Evolutionary conservation across 2,888 invertebrate species (phyloP).

Genomic region (Melieria picta): DNA sequence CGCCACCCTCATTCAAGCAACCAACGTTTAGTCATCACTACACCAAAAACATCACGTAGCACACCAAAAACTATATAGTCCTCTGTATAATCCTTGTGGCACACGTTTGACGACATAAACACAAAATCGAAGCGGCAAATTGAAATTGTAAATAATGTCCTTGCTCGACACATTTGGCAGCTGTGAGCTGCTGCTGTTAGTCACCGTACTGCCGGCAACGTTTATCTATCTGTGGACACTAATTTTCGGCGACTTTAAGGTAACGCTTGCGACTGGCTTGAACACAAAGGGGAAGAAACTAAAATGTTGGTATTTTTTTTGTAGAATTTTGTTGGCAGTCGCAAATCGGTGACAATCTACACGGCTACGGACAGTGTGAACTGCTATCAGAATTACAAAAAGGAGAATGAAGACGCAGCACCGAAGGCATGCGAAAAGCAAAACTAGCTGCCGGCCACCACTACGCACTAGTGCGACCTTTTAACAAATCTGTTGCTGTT

Average conservation of each 20-base stretch:
- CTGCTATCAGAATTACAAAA: constrained; percentile 57
- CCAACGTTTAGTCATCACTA: not conserved
- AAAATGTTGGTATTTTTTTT: constrained; percentile 11
- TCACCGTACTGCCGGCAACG: constrained; percentile 56
- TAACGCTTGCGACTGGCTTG: constrained; percentile 14
- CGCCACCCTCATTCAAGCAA: not conserved
- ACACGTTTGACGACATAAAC: too few relatives aligned
- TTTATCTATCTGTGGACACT: constrained; percentile 58
- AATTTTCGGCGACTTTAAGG: constrained; percentile 56
- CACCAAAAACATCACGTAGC: constrained; percentile 12
- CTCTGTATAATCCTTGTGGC: too few relatives aligned
- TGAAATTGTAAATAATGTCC: constrained; percentile 18
- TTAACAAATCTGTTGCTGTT: too few relatives aligned
- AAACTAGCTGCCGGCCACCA: too few relatives aligned
- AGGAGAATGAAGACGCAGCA: constrained; percentile 28
- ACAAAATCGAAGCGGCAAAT: not conserved
- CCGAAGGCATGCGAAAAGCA: too few relatives aligned
- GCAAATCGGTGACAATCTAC: constrained; percentile 47
- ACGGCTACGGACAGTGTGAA: constrained; percentile 59
- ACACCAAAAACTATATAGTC: not conserved
- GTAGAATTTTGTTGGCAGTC: constrained; percentile 58
- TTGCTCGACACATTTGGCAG: constrained; percentile 31
- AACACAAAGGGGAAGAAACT: not conserved
- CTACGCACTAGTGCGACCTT: too few relatives aligned
- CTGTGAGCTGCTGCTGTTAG: constrained; percentile 51